Conservation (phyloP, 2,797 vertebrate genomes). For the Xyrichtys novacula region DNA sequence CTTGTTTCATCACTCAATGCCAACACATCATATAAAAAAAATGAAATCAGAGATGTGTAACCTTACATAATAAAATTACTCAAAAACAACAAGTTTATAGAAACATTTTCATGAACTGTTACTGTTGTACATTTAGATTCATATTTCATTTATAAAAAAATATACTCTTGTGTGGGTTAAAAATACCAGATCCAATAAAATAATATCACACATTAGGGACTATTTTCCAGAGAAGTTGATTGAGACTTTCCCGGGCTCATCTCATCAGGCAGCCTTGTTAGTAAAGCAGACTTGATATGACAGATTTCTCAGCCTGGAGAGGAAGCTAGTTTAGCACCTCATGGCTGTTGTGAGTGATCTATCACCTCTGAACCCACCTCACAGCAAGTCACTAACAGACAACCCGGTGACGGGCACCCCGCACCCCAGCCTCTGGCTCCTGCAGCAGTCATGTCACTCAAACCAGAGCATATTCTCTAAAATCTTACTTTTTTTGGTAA, state of each 20-base stretch:
- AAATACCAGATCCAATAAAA: too few relatives aligned
- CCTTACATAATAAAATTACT: too few relatives aligned
- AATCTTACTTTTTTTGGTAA: background rate
- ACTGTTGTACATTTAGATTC: too few relatives aligned
- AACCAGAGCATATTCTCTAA: constrained; percentile 25
- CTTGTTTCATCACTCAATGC: too few relatives aligned
- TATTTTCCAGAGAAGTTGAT: constrained; percentile 3
- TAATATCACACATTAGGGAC: background rate
- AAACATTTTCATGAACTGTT: too few relatives aligned
- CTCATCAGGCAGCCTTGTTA: constrained; percentile 68
- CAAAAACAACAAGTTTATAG: too few relatives aligned
- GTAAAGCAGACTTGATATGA: constrained; percentile 70
- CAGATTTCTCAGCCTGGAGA: constrained; percentile 75
- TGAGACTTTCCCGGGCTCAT: constrained; percentile 38
- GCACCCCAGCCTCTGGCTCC: constrained; percentile 50
- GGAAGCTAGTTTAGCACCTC: constrained; percentile 86
- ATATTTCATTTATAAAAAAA: too few relatives aligned
- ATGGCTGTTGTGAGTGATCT: constrained; percentile 79
- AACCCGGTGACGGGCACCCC: constrained; percentile 64
- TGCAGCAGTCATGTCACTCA: constrained; percentile 53
- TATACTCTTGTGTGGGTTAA: background rate
- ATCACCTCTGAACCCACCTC: constrained; percentile 82
- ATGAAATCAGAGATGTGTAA: too few relatives aligned
- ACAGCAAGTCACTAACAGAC: constrained; percentile 85
- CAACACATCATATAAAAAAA: too few relatives aligned